phyloP scores from a whole-genome alignment of 2,113 vertebrate species.

The Phoxinus phoxinus region DNA sequence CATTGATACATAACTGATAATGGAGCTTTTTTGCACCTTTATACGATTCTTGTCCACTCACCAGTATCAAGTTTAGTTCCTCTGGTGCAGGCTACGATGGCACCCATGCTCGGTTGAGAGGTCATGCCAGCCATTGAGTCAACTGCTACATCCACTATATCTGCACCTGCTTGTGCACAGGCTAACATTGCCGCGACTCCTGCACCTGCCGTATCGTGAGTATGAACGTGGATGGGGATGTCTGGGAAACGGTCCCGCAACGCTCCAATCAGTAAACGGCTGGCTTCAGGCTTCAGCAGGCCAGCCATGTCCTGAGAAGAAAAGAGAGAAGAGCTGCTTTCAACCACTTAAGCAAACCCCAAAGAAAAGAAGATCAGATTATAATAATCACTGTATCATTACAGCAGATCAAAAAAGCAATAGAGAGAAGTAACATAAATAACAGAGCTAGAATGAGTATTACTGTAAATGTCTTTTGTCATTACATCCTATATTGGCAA shows the following conservation, averaged over 20 bases:
- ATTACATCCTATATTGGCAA: conserved; percentile 8
- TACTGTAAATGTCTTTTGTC: background rate
- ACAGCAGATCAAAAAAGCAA: background rate
- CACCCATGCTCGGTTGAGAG: conserved; percentile 96
- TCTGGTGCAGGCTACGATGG: conserved; percentile 87
- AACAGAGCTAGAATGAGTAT: background rate
- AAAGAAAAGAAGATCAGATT: background rate
- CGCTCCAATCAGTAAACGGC: conserved; percentile 80
- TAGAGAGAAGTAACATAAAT: conserved; percentile 3
- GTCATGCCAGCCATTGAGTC: conserved; percentile 98
- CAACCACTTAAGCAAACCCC: background rate
- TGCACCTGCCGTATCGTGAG: conserved; percentile 90
- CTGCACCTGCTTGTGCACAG: conserved; percentile 86
- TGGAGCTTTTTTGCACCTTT: background rate
- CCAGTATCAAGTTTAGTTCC: conserved; percentile 87
- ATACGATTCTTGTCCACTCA: conserved; percentile 60
- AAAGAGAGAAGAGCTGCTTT: background rate
- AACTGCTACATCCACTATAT: conserved; percentile 90
- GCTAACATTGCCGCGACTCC: conserved; percentile 92
- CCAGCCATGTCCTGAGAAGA: conserved; percentile 88
- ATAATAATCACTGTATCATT: conserved; percentile 15
- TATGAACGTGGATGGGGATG: conserved; percentile 89
- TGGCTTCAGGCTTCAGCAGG: conserved; percentile 84
- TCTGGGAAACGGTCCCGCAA: conserved; percentile 88
- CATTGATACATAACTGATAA: background rate